Evolutionary conservation across 2,888 invertebrate genomes (phyloP), one percentile per base, ranked within the genome.

Genomic region (Resseliella maxima): DNA sequence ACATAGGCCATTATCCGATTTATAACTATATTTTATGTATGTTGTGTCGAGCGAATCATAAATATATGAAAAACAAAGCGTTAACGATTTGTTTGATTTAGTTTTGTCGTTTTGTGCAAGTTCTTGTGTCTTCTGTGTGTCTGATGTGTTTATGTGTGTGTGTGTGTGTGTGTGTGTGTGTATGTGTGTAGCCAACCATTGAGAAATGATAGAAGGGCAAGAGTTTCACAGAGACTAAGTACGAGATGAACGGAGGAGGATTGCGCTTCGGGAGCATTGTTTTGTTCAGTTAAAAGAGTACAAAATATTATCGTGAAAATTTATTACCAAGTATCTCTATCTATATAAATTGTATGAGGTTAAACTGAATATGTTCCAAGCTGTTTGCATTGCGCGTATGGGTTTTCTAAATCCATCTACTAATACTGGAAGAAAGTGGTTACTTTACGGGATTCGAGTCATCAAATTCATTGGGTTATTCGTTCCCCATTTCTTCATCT

Each of bases 251-350:
- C 72, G 35, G 59, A 31, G 31, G 2, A 18, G 2, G 46, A 2
- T 50, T 50, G 15, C 18, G 46, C 24, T n/a, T 0, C 59, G 27
- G 27, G 31, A 31, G 31, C 31, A 35, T 72, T 72, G n/a, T 72
- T 8, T 31, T 72, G 72, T 50, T 2, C 18, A 50, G 2, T 8
- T n/a, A 72, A 35, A 72, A 15, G 72, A 35, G 72, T 15, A 72
- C n/a, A 72, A 72, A 72, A 15, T 72, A 72, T 72, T 72, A 72
- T 72, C 72, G 72, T 72, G 72, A 72, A 72, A 72, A 72, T 72
- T 72, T 72, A 72, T 72, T 72, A 35, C 72, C 31, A 72, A 72
- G 72, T 15, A 31, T 72, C 31, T 72, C 31, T 72, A 72, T 72
- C 72, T 72, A 31, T n/a, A n/a, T 72, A 35, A 59, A 59, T 72